A percentile compares a stretch with the other conserved stretches of the same genome.
phyloP scores from a whole-genome alignment of 2,888 invertebrate species.

The Himalopsyche japonica region DNA sequence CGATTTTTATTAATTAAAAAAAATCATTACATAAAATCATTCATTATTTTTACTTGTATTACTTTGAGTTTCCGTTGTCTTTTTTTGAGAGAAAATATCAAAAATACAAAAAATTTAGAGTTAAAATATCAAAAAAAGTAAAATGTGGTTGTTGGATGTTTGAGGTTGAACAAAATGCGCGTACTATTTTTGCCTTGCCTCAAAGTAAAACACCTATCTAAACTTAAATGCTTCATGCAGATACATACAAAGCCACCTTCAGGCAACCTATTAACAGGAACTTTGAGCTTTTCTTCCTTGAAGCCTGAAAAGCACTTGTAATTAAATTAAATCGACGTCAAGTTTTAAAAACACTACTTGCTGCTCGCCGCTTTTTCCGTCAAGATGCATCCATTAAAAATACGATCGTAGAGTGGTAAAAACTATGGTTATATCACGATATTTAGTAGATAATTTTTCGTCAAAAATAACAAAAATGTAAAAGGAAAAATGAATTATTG shows the following conservation, averaged over 20 bases:
- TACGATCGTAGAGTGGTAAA: neutral
- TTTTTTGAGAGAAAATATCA: too few relatives aligned
- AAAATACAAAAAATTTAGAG: too few relatives aligned
- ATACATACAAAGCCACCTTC: neutral
- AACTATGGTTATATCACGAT: too few relatives aligned
- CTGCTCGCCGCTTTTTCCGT: neutral
- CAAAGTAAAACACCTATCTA: neutral
- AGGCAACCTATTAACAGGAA: neutral
- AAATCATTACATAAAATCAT: too few relatives aligned
- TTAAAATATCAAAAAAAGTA: neutral
- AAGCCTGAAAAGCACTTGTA: slow-evolving; percentile 13
- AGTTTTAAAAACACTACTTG: slow-evolving; percentile 6
- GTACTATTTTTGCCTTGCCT: neutral
- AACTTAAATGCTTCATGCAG: neutral
- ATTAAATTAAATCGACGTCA: slow-evolving; percentile 28
- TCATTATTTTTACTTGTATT: too few relatives aligned
- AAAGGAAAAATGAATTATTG: too few relatives aligned
- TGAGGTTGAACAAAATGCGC: neutral
- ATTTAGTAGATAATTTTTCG: too few relatives aligned
- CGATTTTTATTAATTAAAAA: too few relatives aligned
- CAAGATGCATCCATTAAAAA: neutral
- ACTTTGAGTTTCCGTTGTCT: too few relatives aligned
- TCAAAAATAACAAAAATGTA: too few relatives aligned
- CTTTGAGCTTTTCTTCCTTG: slow-evolving; percentile 2
- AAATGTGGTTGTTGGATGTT: neutral